A percentile compares a stretch with the other conserved stretches of the same genome.
Evolutionary conservation across 2,113 vertebrate genomes (phyloP).

Genomic region (Brachyhypopomus gauderio): DNA sequence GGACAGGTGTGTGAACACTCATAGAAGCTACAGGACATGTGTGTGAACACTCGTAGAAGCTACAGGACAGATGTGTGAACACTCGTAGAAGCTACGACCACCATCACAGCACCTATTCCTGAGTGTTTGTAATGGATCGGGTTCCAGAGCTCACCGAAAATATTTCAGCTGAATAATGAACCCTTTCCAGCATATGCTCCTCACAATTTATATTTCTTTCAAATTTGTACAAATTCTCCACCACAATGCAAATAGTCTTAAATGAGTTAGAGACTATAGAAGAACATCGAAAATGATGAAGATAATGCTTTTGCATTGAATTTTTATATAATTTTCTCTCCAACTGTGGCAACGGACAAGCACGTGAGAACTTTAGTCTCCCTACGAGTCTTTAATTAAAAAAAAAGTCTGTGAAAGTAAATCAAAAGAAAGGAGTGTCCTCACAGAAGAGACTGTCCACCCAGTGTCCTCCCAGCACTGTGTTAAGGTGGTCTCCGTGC

Average conservation of each 20-base stretch:
- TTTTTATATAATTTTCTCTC: too few relatives aligned
- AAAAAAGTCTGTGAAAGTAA: slow-evolving; percentile 9
- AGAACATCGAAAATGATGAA: slow-evolving; percentile 28
- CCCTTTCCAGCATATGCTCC: slow-evolving; percentile 4
- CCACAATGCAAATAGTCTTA: slow-evolving; percentile 14
- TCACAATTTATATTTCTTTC: slow-evolving; percentile 24
- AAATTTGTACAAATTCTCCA: neutral
- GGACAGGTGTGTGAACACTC: too few relatives aligned
- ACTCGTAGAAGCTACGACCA: neutral
- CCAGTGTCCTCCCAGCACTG: slow-evolving; percentile 12
- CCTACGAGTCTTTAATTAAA: neutral
- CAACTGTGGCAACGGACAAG: too few relatives aligned
- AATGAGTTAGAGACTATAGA: slow-evolving; percentile 22
- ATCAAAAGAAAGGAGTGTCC: neutral
- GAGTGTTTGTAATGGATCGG: too few relatives aligned
- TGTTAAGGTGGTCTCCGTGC: neutral
- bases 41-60: too few relatives aligned
- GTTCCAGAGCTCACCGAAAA: neutral
- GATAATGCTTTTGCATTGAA: slow-evolving; percentile 23
- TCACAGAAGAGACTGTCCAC: too few relatives aligned
- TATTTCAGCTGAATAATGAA: slow-evolving; percentile 5
- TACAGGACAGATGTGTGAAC: too few relatives aligned
- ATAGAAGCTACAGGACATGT: too few relatives aligned
- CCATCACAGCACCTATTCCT: neutral
- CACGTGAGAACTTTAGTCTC: neutral